A percentile compares a stretch with the other conserved stretches of the same genome.
Conservation (phyloP, 2,113 vertebrate genomes). For the Eleginops maclovinus region DNA sequence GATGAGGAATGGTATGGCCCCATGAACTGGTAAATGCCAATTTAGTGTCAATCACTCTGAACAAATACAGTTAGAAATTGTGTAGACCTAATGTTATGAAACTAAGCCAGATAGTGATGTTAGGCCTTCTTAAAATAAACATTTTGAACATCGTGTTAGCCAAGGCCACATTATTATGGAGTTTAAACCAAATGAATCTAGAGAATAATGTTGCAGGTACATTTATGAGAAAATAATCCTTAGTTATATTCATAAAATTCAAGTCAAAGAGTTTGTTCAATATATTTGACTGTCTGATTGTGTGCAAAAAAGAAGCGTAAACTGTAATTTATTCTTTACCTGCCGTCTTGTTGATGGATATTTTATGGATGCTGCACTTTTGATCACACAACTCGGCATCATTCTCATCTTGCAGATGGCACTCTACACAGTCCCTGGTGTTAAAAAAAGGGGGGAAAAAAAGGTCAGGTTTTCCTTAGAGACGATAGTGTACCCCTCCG, state of each 20-base stretch:
- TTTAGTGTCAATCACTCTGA: not conserved
- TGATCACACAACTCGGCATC: constrained; percentile 84
- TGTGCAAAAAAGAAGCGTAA: not conserved
- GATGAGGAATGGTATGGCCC: not conserved
- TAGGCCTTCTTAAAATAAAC: not conserved
- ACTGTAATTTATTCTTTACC: constrained; percentile 75
- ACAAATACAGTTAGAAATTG: not conserved
- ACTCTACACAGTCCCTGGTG: constrained; percentile 93
- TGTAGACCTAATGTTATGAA: not conserved
- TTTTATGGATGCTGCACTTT: constrained; percentile 87
- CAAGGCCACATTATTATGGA: not conserved
- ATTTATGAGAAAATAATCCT: too few relatives aligned
- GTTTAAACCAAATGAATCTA: too few relatives aligned
- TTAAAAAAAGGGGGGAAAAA: constrained; percentile 52
- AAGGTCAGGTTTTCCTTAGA: constrained; percentile 53
- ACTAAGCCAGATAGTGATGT: not conserved
- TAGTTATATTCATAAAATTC: not conserved
- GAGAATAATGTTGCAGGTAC: too few relatives aligned
- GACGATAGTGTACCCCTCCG: constrained; percentile 9
- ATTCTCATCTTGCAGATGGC: constrained; percentile 87
- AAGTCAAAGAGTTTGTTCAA: not conserved
- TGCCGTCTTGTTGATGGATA: constrained; percentile 86
- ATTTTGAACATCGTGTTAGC: not conserved
- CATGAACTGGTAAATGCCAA: not conserved
- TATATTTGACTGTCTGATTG: not conserved